phyloP scores from a whole-genome alignment of 2,797 vertebrate genomes.

The Acipenser oxyrinchus region DNA sequence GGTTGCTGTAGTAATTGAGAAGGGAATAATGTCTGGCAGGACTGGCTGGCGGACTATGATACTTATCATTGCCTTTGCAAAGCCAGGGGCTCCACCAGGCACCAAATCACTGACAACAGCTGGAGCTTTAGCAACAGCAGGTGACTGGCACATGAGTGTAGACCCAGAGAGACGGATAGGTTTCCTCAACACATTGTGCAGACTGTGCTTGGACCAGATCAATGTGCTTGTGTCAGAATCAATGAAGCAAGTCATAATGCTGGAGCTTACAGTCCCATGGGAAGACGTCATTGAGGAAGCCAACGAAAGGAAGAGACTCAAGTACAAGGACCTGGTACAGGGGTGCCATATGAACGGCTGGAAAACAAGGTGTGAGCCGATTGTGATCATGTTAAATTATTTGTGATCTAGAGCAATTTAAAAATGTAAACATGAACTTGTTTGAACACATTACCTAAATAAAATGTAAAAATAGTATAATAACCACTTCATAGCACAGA shows the following conservation, averaged over 20 bases:
- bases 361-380: constrained; percentile 1
- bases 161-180: constrained; percentile 9
- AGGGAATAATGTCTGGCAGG: background rate
- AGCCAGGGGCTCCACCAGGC: background rate
- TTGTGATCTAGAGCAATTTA: too few species aligned
- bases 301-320: constrained; percentile 4
- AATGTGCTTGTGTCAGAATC: constrained; percentile 14
- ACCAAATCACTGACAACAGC: background rate
- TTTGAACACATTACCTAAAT: too few species aligned
- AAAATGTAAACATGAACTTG: too few species aligned
- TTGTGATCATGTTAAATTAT: background rate
- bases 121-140: background rate
- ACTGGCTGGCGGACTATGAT: background rate
- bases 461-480: too few species aligned
- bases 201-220: background rate
- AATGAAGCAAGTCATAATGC: constrained; percentile 3
- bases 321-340: constrained; percentile 9
- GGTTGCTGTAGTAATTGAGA: background rate
- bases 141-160: constrained; percentile 6
- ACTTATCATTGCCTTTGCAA: background rate
- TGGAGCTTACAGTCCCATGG: background rate
- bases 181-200: constrained; percentile 2
- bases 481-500: too few species aligned
- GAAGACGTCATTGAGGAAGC: constrained; percentile 12
- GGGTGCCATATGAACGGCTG: background rate